Conservation (phyloP, 30 jellyfish, hydroid and myxozoan genomes). For the Chrysaora quinquecirrha region DNA sequence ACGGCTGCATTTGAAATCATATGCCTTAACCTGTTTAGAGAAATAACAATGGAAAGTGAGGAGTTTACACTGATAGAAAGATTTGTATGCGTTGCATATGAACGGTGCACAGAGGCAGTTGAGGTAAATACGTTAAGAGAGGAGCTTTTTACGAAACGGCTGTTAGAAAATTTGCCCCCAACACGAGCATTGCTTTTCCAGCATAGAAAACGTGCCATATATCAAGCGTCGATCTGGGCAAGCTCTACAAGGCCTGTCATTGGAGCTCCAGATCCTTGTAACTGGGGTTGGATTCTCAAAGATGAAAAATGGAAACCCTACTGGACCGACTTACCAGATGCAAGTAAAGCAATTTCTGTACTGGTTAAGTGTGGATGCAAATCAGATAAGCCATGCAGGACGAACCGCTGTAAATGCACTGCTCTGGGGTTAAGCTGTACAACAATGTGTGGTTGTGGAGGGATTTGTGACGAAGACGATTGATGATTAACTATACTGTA, state of each 20-base stretch:
- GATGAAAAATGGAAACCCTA: constrained; percentile 14
- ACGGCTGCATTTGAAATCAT: constrained; percentile 20
- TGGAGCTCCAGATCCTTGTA: constrained; percentile 45
- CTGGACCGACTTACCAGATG: constrained; percentile 44
- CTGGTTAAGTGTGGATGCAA: constrained; percentile 45
- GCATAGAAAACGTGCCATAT: constrained; percentile 38
- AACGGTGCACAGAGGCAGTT: constrained; percentile 19
- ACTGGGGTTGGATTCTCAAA: constrained; percentile 41
- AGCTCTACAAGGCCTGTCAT: constrained; percentile 28
- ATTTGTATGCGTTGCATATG: constrained; percentile 22
- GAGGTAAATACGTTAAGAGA: constrained; percentile 10
- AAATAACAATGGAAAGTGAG: not conserved
- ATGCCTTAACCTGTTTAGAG: constrained; percentile 2
- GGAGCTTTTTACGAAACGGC: constrained; percentile 29
- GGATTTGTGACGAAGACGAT: constrained; percentile 7
- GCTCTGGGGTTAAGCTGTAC: constrained; percentile 17
- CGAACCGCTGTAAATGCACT: constrained; percentile 21
- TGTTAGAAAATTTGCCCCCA: constrained; percentile 17
- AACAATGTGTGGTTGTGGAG: constrained; percentile 9
- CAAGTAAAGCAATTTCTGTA: constrained; percentile 28
- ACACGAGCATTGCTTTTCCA: constrained; percentile 9
- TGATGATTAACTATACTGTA: not conserved
- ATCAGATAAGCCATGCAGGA: constrained; percentile 24
- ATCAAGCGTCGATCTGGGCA: constrained; percentile 24
- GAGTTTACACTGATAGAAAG: constrained; percentile 19